phyloP scores from a whole-genome alignment of 2,797 vertebrate species.

The Ctenochaetus hawaiiensis region DNA sequence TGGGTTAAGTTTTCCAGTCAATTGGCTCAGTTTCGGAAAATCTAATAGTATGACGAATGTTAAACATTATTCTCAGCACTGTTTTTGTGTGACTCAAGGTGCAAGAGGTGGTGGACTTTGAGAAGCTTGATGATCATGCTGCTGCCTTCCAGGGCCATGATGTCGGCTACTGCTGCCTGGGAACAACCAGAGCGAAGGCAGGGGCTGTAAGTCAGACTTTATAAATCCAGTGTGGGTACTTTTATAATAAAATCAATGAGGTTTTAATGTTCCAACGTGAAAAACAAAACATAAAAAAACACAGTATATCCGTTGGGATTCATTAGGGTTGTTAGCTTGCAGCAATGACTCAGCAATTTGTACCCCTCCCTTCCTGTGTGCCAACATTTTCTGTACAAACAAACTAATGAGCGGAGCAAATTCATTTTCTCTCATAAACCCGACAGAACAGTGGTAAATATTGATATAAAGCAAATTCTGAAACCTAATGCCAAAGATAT shows the following conservation, averaged over 20 bases:
- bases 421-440: too few relatives aligned
- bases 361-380: background rate
- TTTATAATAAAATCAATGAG: background rate
- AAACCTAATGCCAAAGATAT: too few relatives aligned
- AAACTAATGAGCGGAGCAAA: background rate
- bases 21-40: background rate
- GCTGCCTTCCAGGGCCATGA: conserved; percentile 92
- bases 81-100: conserved; percentile 73
- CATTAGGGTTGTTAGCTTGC: background rate
- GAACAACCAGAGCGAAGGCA: conserved; percentile 91
- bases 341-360: background rate
- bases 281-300: background rate
- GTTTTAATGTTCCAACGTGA: background rate
- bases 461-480: too few relatives aligned
- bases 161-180: conserved; percentile 96
- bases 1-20: background rate
- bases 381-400: background rate
- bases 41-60: background rate
- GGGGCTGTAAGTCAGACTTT: conserved; percentile 86
- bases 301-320: background rate
- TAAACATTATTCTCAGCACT: background rate
- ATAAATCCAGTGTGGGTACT: background rate
- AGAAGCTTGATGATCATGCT: conserved; percentile 89
- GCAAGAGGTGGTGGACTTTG: conserved; percentile 95
- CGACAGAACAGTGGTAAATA: too few relatives aligned